phyloP scores from a whole-genome alignment of 2,888 invertebrate genomes.

The Stenodera caucasica region DNA sequence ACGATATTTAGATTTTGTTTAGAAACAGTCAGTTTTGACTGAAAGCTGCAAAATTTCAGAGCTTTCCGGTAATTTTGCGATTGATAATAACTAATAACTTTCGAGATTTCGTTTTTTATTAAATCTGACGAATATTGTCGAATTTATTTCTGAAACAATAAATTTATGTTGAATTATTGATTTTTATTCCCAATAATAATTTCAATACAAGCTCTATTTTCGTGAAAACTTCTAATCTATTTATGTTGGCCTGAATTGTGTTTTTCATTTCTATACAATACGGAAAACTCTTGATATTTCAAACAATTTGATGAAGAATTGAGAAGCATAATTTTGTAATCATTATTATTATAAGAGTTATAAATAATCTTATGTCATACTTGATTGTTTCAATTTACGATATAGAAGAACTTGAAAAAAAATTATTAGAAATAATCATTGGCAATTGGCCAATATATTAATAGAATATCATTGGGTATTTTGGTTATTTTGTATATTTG shows the following conservation, averaged over 20 bases:
- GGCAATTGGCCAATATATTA: constrained; percentile 23
- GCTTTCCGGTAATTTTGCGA: no score
- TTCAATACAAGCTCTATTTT: background rate
- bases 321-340: background rate
- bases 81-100: no score
- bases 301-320: background rate
- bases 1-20: no score
- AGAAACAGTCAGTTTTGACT: no score
- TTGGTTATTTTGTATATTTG: constrained; percentile 22
- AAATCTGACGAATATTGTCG: no score
- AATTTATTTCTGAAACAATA: background rate
- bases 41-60: no score
- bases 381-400: background rate
- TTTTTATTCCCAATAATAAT: background rate
- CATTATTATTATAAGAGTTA: background rate
- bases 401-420: background rate
- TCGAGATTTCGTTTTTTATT: no score
- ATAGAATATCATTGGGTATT: constrained; percentile 25
- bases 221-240: constrained; percentile 1
- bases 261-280: background rate
- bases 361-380: constrained; percentile 4
- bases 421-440: constrained; percentile 17
- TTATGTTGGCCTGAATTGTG: constrained; percentile 2
- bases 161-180: background rate
- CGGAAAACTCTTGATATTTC: background rate